Evolutionary conservation across 1,140 invertebrate genomes (phyloP).

Genomic region (Drosophila azteca): DNA sequence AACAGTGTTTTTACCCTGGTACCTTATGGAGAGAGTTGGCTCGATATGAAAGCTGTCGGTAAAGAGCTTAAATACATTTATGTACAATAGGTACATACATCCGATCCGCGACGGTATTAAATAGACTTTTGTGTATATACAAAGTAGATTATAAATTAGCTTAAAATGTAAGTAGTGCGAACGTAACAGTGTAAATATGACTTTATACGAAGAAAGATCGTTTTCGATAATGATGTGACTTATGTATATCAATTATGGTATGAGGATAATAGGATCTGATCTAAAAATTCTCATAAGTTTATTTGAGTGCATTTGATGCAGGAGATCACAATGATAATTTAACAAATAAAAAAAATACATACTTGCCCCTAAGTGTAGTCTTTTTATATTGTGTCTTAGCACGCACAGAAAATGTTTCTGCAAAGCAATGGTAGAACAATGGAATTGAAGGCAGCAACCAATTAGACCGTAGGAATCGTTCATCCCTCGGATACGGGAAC

Average conservation of each 20-base stretch:
- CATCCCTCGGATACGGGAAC: constrained; percentile 22
- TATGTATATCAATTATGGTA: constrained; percentile 13
- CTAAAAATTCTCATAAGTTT: constrained; percentile 30
- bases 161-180: constrained; percentile 57
- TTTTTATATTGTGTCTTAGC: not conserved
- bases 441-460: constrained; percentile 33
- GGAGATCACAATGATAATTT: constrained; percentile 54
- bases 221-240: constrained; percentile 30
- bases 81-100: constrained; percentile 26
- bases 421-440: constrained; percentile 19
- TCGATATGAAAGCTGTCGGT: constrained; percentile 37
- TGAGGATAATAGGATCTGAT: constrained; percentile 27
- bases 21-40: constrained; percentile 81
- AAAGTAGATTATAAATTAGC: constrained; percentile 54
- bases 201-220: constrained; percentile 17
- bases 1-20: constrained; percentile 85
- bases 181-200: constrained; percentile 61
- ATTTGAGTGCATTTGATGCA: constrained; percentile 5
- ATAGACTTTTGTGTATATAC: constrained; percentile 65
- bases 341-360: constrained; percentile 60
- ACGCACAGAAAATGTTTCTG: constrained; percentile 28
- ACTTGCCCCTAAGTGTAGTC: constrained; percentile 9
- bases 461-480: constrained; percentile 49
- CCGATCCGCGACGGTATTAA: constrained; percentile 62
- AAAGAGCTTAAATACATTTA: constrained; percentile 18